Base-by-base conservation (phyloP, 2,113 vertebrate species). In the Oreotrochilus melanogaster region DNA sequence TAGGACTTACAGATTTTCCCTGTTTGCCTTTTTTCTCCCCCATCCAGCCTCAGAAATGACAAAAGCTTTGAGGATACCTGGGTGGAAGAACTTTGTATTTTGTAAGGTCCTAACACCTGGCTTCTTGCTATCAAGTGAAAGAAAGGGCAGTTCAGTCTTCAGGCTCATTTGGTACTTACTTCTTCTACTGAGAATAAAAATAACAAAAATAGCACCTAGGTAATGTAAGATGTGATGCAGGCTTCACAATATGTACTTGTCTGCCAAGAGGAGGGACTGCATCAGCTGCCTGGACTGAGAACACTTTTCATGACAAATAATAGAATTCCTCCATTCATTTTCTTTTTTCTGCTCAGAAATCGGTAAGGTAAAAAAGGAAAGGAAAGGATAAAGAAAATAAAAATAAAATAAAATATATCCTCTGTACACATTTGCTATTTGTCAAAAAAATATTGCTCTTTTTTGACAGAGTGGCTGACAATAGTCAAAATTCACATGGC, bases 351-450 rank as follows among this genome's bases (percentile, higher is more conserved):
- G 19, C 31, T 43, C 14, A 51, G 8, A 76, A 75, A 69, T 53
- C 51, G 58, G 35, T 42, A 37, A 33, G 18, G 3, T 14, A 22
- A 50, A 27, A 16, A 57, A 19, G 14, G 11, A 13, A 21, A 33
- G 48, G 21, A 13, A 50, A 50, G 21, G 47, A 19, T 22, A 16
- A 7, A 0, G 23, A 3, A 21, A 14, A 0, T 39, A 39, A 35
- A 22, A 37, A 6, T n/a, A 27, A 33, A 39, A 39, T 11, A 39
- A 39, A 39, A 39, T 39, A 54, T 6, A 58, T n/a, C 9, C 7
- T 30, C 6, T 24, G 42, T 24, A 31, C 4, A 14, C 3, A 21
- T 35, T 73, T 28, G n/a, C 73, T 70, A 45, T 51, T 76, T 91
- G 5, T 54, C 18, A 8, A 51, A 72, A 71, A n/a, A 18, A 45